Base-by-base conservation (phyloP, 2,888 invertebrate species). In the Drosophila nigricruria region DNA sequence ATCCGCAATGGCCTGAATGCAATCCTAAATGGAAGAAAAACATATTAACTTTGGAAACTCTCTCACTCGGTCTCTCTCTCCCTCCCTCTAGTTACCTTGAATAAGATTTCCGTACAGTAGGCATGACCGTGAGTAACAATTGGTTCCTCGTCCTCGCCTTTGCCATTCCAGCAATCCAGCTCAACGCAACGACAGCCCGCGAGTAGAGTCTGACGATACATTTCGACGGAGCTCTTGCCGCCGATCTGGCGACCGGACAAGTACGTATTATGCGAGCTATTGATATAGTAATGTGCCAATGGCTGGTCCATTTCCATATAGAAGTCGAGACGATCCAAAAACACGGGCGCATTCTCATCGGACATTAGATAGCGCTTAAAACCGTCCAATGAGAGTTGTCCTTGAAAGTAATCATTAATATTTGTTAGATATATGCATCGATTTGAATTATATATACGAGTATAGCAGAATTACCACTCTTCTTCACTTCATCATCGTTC, bases 251-350 rank as follows among this genome's bases (percentile, higher is more conserved):
- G 93, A 0, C 98, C 98, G 30, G 96, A 96, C 74, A 98, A 94
- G 93, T 98, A 98, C 16, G 98, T 99, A 93, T 98, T 98, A 93
- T 98, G 98, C 73, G 98, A 98, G 70, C 98, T 98, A 94, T 99
- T 99, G 91, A 99, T 99, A 94, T 99, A 99, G 94, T 99, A 99
- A 92, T 99, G 99, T 10, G 98, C 96, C 61, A 99, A 93, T 0
- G 99, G 97, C 92, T 99, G 98, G 92, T 99, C 99, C 99, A 99
- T 99, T 80, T 99, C 99, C 97, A 97, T 97, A 91, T 98, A 98
- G 90, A 97, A 97, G 92, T 99, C 99, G 82, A 99, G 94, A n/a
- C 99, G 95, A 93, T 99, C 99, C 81, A 99, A 94, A 94, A 99
- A 99, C 76, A 99, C 99, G 0, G 99, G 99, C 0, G 99, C 98